A percentile compares a stretch with the other conserved stretches of the same genome.
phyloP scores from a whole-genome alignment of 2,888 invertebrate genomes.

The Zhengitettix transpicula region DNA sequence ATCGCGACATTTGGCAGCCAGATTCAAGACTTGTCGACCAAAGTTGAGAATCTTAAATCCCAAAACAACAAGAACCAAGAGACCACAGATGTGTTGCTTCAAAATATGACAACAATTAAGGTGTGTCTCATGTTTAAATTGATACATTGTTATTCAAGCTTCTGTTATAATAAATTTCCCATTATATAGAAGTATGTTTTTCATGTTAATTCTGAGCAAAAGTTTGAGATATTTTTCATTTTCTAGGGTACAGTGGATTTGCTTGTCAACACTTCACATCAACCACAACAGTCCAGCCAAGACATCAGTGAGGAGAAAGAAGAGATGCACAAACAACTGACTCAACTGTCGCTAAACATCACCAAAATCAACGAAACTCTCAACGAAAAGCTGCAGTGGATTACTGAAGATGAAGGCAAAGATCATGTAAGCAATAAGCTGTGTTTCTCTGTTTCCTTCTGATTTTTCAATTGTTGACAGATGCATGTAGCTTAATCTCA shows the following conservation, averaged over 20 bases:
- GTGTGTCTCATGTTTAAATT: constrained; percentile 7
- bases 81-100: constrained; percentile 16
- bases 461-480: background rate
- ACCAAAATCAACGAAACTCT: background rate
- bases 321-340: background rate
- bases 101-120: constrained; percentile 18
- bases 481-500: background rate
- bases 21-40: constrained; percentile 29
- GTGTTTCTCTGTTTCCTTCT: too few relatives aligned
- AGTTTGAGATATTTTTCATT: background rate
- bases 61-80: constrained; percentile 14
- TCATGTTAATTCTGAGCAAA: background rate
- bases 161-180: too few relatives aligned
- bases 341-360: background rate
- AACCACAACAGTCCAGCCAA: background rate
- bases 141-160: too few relatives aligned
- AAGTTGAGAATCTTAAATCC: constrained; percentile 23
- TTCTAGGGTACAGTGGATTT: background rate
- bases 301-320: background rate
- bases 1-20: constrained; percentile 44
- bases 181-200: too few relatives aligned
- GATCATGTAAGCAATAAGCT: background rate
- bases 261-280: background rate
- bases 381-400: background rate
- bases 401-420: background rate